These are phyloP conservation scores for Scaptomyza polygonia DNA, from an alignment of 2,888 invertebrate species.

Conservation along the genomic window DNA sequence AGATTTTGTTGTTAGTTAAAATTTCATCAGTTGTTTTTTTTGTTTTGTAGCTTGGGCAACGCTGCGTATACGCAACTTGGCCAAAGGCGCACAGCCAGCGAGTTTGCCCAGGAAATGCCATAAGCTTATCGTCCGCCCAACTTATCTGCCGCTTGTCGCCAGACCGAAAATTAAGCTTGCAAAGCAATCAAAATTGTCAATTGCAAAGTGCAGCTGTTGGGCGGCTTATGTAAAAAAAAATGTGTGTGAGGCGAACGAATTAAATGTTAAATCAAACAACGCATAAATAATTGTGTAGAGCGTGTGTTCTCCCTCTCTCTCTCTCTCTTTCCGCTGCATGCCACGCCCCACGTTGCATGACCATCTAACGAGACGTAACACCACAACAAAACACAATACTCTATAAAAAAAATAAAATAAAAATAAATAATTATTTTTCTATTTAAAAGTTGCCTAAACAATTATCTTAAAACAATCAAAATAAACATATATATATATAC, in stretches of 20 bases:
- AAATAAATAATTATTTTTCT: no score
- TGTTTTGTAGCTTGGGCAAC: conserved; percentile 21
- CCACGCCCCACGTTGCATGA: no score
- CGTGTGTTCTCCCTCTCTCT: no score
- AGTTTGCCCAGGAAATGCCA: conserved; percentile 38
- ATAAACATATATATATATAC: no score
- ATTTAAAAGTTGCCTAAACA: no score
- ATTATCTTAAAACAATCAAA: no score
- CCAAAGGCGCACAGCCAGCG: conserved; percentile 17
- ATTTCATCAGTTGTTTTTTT: conserved; percentile 5
- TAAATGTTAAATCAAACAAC: conserved; percentile 51
- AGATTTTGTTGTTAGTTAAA: neutral
- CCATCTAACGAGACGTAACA: no score
- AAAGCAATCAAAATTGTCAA: conserved; percentile 32
- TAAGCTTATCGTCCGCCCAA: conserved; percentile 34
- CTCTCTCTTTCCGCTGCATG: no score
- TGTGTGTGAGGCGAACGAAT: no score
- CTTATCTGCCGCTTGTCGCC: conserved; percentile 30
- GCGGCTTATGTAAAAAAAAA: conserved; percentile 45
- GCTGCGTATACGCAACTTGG: conserved; percentile 35
- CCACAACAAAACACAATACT: no score
- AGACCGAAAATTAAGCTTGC: conserved; percentile 12
- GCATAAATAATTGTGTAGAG: conserved; percentile 51
- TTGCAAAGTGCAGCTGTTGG: conserved; percentile 28
- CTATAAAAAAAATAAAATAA: no score